Percentiles rank a stretch among this genome's conserved stretches.
Conservation (phyloP, 2,888 invertebrate species). For the Neuroscelio doddi region DNA sequence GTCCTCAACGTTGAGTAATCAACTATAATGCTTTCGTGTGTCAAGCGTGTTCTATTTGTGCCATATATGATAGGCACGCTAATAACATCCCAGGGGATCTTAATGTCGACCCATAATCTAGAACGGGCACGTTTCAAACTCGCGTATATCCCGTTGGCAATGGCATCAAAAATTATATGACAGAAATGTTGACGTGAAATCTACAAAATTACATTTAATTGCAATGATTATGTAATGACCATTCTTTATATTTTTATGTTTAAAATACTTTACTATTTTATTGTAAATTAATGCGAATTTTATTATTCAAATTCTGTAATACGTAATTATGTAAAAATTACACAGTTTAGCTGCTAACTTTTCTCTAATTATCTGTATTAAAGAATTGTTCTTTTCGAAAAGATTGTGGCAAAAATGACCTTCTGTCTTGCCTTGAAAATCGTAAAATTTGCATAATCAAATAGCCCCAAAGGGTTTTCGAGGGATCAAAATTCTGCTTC, state of each 20-base stretch:
- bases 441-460: constrained; percentile 47
- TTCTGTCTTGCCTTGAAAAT: constrained; percentile 21
- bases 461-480: constrained; percentile 31
- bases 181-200: no score
- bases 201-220: no score
- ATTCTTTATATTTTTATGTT: no score
- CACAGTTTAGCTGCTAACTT: no score
- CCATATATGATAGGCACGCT: constrained; percentile 65
- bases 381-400: constrained; percentile 22
- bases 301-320: no score
- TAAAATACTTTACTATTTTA: no score
- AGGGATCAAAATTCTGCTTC: constrained; percentile 29
- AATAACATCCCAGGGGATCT: constrained; percentile 68
- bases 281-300: no score
- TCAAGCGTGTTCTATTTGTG: constrained; percentile 63
- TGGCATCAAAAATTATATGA: no score
- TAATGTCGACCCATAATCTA: constrained; percentile 55
- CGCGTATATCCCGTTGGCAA: no score
- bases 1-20: constrained; percentile 47
- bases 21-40: constrained; percentile 54
- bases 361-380: constrained; percentile 13
- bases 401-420: constrained; percentile 19
- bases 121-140: no score
- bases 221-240: no score
- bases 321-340: no score